phyloP scores from a whole-genome alignment of 2,797 vertebrate genomes.

The Chelmon rostratus region DNA sequence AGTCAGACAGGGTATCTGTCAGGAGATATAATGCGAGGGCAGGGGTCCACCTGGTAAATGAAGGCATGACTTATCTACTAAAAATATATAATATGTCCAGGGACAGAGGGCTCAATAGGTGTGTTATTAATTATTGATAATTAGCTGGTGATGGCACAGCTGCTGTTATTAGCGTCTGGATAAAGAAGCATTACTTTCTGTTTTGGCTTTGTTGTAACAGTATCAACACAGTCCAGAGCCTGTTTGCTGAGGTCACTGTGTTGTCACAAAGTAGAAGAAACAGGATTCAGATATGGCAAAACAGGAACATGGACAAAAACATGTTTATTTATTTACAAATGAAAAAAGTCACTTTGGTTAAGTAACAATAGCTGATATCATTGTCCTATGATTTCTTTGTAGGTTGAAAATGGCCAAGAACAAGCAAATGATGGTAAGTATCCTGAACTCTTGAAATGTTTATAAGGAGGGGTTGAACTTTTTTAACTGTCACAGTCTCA shows the following conservation, averaged over 20 bases:
- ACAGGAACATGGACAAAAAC: not conserved
- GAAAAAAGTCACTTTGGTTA: not conserved
- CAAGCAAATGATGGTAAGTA: constrained; percentile 81
- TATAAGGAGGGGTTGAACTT: constrained; percentile 16
- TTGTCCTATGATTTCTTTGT: constrained; percentile 58
- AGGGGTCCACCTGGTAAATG: not conserved
- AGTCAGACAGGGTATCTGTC: not conserved
- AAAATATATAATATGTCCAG: not conserved
- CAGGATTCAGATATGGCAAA: not conserved
- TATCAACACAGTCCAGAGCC: not conserved
- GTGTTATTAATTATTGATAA: not conserved
- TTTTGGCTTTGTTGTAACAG: not conserved
- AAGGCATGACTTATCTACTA: not conserved
- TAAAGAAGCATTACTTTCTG: not conserved
- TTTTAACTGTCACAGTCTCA: constrained; percentile 30
- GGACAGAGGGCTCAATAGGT: not conserved
- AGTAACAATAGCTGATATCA: constrained; percentile 16
- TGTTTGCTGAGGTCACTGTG: not conserved
- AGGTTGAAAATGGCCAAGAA: constrained; percentile 83
- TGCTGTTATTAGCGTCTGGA: not conserved
- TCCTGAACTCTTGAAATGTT: constrained; percentile 31
- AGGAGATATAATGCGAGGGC: not conserved
- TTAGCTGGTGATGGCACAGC: not conserved
- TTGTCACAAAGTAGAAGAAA: not conserved
- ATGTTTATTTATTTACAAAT: not conserved